Conservation (phyloP, 1,140 invertebrate species). For the Steinernema feltiae region DNA sequence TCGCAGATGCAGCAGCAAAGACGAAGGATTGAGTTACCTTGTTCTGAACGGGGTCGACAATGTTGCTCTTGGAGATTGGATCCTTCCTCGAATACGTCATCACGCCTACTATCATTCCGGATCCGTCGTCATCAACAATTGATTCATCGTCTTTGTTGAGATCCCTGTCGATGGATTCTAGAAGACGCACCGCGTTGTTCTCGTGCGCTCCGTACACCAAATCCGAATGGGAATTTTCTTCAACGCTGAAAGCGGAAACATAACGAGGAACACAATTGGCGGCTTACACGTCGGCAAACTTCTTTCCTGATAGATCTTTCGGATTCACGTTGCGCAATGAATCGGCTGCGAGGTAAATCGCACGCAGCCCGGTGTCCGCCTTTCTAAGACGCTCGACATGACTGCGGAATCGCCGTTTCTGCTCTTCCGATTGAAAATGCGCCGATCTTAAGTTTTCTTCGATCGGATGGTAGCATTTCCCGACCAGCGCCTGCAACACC, state of each 20-base stretch:
- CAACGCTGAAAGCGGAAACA: neutral
- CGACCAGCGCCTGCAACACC: neutral
- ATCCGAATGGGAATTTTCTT: neutral
- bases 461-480: neutral
- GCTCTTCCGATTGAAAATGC: neutral
- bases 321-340: neutral
- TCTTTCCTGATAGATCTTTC: neutral
- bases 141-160: neutral
- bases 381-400: neutral
- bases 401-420: neutral
- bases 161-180: neutral
- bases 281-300: neutral
- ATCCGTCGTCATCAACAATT: conserved; percentile 8
- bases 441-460: neutral
- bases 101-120: conserved; percentile 9
- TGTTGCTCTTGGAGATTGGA: conserved; percentile 20
- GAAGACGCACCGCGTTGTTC: neutral
- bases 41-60: conserved; percentile 14
- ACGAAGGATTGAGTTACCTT: neutral
- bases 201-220: neutral
- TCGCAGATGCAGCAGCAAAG: neutral
- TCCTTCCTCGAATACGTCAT: conserved; percentile 19
- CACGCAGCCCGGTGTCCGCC: neutral
- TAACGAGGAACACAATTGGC: neutral
- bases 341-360: neutral